Evolutionary conservation across 1,140 invertebrate species (phyloP), one percentile per base, ranked within the genome.

Genomic region (Drosophila suzukii): DNA sequence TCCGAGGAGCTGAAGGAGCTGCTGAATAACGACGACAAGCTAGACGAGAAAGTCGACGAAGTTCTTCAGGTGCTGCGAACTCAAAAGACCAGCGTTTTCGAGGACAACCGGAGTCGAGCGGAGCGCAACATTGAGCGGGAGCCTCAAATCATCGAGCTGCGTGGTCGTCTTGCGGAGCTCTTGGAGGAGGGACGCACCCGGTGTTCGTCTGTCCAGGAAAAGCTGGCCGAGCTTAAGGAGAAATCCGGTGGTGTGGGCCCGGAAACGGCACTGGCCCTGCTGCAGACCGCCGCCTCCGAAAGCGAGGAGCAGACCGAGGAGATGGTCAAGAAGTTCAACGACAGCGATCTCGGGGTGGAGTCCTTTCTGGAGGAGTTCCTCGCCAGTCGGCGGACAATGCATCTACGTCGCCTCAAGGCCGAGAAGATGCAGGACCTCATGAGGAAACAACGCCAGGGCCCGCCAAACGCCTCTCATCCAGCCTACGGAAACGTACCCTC

Each of bases 251-350:
- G 94, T 39, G 95, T 96, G 82, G 96, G 95, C 10, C 93, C 96
- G 53, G 97, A 98, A 77, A 96, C 96, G 30, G 96, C 96, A 11
- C 92, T 97, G 62, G 97, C 97, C 0, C 91, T 98, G 36, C 93
- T 98, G 13, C 96, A 98, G 94, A 95, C 97, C 39, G 95, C 96
- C 13, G 95, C 97, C 50, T 96, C 97, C 55, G 96, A 97, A 94
- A 95, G 95, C 50, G 97, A 98, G 93, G 97, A 98, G 93, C 94
- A 97, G 92, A 97, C 97, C 30, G 97, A 98, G 92, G 94, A 94
- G 59, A 89, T 96, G 44, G 95, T 96, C 1, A 95, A 97, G 88
- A 95, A 95, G 70, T 97, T 98, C 91, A 93, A 97, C 44, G 93
- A 94, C 32, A 95, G 95, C 43, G 95, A 96, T 70, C 93, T 95